phyloP scores from a whole-genome alignment of 1,140 invertebrate genomes.

The Camponotus pennsylvanicus region DNA sequence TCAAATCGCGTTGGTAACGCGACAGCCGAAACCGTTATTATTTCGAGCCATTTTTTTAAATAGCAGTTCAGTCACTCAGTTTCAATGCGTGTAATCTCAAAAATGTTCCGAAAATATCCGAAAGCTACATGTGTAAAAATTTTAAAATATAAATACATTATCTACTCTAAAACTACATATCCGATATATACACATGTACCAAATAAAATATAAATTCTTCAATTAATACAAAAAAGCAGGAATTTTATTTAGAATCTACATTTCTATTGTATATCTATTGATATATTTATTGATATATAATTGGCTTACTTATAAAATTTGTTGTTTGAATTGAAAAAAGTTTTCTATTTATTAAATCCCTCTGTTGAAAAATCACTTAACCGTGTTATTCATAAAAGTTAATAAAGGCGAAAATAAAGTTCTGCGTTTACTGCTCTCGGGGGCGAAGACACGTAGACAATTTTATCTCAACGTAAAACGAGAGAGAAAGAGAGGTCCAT shows the following conservation, averaged over 20 bases:
- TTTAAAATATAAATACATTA: background rate
- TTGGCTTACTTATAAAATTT: too few species aligned
- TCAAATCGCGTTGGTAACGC: conserved; percentile 28
- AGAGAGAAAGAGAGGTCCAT: background rate
- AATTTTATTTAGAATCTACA: background rate
- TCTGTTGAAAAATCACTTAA: background rate
- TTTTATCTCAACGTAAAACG: conserved; percentile 31
- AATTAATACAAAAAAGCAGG: background rate
- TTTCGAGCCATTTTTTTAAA: conserved; percentile 39
- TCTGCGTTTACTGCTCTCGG: background rate
- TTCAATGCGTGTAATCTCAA: background rate
- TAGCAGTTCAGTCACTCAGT: background rate
- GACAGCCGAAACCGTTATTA: conserved; percentile 17
- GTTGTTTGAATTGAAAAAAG: background rate
- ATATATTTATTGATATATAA: background rate
- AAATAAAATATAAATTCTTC: background rate
- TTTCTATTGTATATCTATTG: background rate
- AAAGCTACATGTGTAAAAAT: background rate
- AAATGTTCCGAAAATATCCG: background rate
- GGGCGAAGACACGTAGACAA: conserved; percentile 12
- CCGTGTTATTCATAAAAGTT: conserved; percentile 6
- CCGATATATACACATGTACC: background rate
- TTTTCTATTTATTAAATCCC: background rate
- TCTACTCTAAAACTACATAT: background rate
- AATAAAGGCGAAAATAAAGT: conserved; percentile 29